Evolutionary conservation across 2,888 invertebrate species (phyloP).

Genomic region (Oithona nana): DNA sequence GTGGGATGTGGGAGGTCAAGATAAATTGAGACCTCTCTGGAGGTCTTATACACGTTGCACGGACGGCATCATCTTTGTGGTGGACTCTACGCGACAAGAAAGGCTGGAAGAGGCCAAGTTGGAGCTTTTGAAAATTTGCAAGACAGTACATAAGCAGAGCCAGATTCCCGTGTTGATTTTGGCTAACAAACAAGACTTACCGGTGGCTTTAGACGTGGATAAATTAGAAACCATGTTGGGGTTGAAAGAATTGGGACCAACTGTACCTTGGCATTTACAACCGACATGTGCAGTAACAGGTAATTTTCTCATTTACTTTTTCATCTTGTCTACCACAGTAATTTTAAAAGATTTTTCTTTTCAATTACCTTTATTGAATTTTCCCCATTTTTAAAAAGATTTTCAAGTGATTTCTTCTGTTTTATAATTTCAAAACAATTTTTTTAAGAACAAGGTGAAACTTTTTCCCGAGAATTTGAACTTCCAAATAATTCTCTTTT

Average conservation of each 20-base stretch:
- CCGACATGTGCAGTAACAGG: conserved; percentile 93
- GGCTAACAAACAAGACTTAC: conserved; percentile 35
- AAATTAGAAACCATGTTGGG: conserved; percentile 54
- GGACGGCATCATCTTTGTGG: conserved; percentile 21
- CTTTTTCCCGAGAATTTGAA: no score
- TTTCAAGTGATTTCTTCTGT: no score
- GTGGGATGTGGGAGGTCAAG: conserved; percentile 22
- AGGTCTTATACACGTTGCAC: conserved; percentile 21
- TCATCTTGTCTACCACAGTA: no score
- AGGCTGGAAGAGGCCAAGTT: conserved; percentile 39
- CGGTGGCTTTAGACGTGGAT: conserved; percentile 26
- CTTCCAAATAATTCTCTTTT: no score
- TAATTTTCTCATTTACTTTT: no score
- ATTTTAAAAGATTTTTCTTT: no score
- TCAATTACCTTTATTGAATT: no score
- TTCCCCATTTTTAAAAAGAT: no score
- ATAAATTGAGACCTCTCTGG: conserved; percentile 21
- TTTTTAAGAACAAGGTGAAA: no score
- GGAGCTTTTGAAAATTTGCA: conserved; percentile 77
- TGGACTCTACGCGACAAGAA: conserved; percentile 20
- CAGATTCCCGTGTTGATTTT: conserved; percentile 37
- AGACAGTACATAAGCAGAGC: conserved; percentile 52
- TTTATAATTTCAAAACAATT: no score
- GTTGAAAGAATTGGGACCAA: conserved; percentile 55
- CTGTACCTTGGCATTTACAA: conserved; percentile 61